Evolutionary conservation across 2,888 invertebrate genomes (phyloP).

Genomic region (Lepetodrilus schrolli): DNA sequence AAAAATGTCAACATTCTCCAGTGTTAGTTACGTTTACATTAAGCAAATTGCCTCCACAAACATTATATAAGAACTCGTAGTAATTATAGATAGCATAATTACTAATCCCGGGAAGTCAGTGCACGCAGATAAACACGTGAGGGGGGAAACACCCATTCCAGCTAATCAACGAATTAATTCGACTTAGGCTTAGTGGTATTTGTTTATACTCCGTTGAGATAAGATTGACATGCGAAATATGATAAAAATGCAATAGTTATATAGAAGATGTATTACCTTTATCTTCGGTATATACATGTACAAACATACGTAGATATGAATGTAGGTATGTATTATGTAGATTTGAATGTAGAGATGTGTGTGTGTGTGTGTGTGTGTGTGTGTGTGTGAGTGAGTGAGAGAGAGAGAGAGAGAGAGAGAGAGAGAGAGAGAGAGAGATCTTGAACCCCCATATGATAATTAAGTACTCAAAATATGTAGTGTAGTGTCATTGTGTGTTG

Average conservation of each 20-base stretch:
- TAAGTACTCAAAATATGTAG: too few species aligned
- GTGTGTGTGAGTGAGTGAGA: too few species aligned
- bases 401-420: too few species aligned
- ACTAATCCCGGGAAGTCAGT: neutral
- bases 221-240: constrained; percentile 18
- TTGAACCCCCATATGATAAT: too few species aligned
- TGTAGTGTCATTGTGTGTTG: too few species aligned
- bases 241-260: constrained; percentile 17
- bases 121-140: neutral
- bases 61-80: neutral
- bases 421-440: too few species aligned
- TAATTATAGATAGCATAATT: neutral
- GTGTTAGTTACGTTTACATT: neutral
- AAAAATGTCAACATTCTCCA: neutral
- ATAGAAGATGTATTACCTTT: constrained; percentile 4
- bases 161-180: constrained; percentile 11
- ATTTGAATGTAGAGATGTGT: too few species aligned
- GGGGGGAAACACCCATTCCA: neutral
- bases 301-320: too few species aligned
- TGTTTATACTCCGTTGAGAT: constrained; percentile 3
- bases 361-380: too few species aligned
- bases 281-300: neutral
- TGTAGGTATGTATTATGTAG: too few species aligned
- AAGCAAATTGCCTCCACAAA: neutral
- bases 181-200: constrained; percentile 4